Conservation (phyloP, 1,140 invertebrate genomes). For the Planococcus citri region DNA sequence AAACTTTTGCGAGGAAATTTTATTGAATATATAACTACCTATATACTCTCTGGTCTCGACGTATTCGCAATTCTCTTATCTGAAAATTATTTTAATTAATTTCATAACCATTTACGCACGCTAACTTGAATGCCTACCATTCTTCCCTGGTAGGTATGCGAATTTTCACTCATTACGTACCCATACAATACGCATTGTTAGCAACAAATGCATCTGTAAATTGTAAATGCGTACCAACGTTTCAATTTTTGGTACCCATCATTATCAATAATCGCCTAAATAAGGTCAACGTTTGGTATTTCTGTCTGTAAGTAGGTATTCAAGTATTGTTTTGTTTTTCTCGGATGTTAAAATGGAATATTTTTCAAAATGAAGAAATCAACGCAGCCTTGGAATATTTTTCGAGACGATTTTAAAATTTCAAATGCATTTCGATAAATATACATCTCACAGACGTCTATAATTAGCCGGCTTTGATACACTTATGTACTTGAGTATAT, state of each 20-base stretch:
- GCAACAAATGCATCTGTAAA: neutral
- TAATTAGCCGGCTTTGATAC: too few species aligned
- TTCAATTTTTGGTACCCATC: neutral
- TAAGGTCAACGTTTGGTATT: slow-evolving; percentile 3
- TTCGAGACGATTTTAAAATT: neutral
- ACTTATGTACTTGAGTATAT: too few species aligned
- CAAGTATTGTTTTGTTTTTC: neutral
- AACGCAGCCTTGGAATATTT: neutral
- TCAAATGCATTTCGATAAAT: neutral
- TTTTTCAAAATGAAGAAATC: neutral
- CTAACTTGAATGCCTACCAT: neutral
- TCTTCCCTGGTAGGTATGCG: too few species aligned
- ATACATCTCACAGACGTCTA: too few species aligned
- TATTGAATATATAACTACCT: too few species aligned
- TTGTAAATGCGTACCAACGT: neutral
- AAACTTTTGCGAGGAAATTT: too few species aligned
- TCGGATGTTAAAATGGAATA: neutral
- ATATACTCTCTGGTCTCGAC: neutral
- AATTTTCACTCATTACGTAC: neutral
- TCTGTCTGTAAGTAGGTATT: neutral
- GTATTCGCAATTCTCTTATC: neutral
- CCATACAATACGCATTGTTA: neutral
- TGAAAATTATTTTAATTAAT: neutral
- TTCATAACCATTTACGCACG: neutral
- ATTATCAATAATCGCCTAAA: neutral